Base-by-base conservation (phyloP, 2,888 invertebrate genomes). In the Osedax fenrisi region DNA sequence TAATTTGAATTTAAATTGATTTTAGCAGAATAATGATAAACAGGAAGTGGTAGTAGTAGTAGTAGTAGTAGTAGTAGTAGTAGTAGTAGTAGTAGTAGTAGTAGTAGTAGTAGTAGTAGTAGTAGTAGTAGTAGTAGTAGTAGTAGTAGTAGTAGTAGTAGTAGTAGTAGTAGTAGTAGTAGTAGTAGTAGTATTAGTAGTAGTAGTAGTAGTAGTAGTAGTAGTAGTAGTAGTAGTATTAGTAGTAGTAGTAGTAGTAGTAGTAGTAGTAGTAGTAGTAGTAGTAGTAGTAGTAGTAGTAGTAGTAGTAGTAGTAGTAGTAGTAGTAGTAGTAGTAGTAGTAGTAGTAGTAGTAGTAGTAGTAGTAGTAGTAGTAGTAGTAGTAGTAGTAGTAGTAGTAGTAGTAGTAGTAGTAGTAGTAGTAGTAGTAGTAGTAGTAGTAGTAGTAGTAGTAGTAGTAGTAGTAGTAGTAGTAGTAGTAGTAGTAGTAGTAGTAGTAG, bases 11-110 rank as follows among this genome's bases (percentile, higher is more conserved):
- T n/a, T n/a, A n/a, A n/a, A n/a, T n/a, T n/a, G n/a, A n/a, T n/a
- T n/a, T n/a, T 1, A 56, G 56, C n/a, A 56, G 56, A 17, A n/a
- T 56, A 56, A n/a, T 56, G n/a, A n/a, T 56, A n/a, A 0, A 56
- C 17, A 17, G n/a, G 56, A 17, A 66, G 67, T 3, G 23, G 61
- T 61, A 61, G 61, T 66, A 66, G 67, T 3, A 66, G 67, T 66
- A 66, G 67, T 66, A 66, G 67, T 66, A 66, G 67, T 66, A 66
- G 67, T 66, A 66, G 67, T 66, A 66, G 67, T 66, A 66, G 67
- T 66, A 66, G 67, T 66, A 66, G 67, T 66, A 66, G 67, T 66
- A 66, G 67, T 66, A 66, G 67, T 66, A 66, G 67, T 66, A 66
- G 67, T 66, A 66, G 67, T 66, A 66, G 67, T 66, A 66, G 67